These are phyloP conservation scores for Amblyjoppa proteus DNA, from an alignment of 2,888 invertebrate species.

Conservation along the genomic window DNA sequence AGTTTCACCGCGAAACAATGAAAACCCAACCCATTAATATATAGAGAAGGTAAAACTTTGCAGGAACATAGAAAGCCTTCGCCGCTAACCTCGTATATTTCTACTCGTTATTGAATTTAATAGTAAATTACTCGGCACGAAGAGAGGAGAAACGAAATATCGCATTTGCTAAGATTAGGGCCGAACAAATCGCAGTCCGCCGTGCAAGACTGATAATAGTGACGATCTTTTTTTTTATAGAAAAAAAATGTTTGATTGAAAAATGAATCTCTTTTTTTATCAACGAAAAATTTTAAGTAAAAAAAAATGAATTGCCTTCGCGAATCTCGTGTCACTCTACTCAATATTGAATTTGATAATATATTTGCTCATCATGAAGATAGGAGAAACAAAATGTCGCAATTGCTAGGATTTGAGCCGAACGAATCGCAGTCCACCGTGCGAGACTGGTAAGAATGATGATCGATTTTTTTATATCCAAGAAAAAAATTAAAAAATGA, in stretches of 20 bases:
- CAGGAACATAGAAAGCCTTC: not conserved
- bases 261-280: too few species aligned
- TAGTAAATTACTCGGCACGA: too few species aligned
- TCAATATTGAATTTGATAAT: too few species aligned
- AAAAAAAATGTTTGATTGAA: not conserved
- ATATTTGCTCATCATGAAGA: too few species aligned
- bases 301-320: not conserved
- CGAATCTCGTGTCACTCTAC: not conserved
- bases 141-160: not conserved
- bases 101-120: too few species aligned
- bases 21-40: not conserved
- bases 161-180: too few species aligned
- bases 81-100: not conserved
- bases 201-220: not conserved
- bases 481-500: not conserved
- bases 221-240: not conserved
- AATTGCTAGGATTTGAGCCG: not conserved
- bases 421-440: slow-evolving; percentile 15
- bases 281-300: too few species aligned
- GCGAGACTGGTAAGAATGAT: not conserved
- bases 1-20: slow-evolving; percentile 4
- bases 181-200: too few species aligned
- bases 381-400: too few species aligned
- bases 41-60: not conserved
- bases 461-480: not conserved